Evolutionary conservation across 2,888 invertebrate genomes (phyloP).

Genomic region (Troides helena): DNA sequence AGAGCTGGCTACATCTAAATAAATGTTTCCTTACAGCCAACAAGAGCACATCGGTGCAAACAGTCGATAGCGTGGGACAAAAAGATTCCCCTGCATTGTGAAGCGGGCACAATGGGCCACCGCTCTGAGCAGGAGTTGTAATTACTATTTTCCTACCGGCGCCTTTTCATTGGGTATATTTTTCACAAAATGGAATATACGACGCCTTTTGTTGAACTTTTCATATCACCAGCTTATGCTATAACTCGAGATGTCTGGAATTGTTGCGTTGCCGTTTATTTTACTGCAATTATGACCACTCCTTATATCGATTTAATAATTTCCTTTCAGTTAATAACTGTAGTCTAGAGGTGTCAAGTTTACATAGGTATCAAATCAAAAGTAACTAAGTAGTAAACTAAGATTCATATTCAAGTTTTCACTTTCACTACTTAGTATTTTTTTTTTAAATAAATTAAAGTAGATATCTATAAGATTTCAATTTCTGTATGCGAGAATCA

Average conservation of each 20-base stretch:
- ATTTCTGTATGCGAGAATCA: too few species aligned
- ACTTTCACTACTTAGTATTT: too few species aligned
- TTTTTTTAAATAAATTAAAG: too few species aligned
- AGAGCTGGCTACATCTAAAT: constrained; percentile 49
- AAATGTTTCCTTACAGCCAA: constrained; percentile 44
- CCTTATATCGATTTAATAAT: constrained; percentile 4
- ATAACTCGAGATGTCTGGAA: constrained; percentile 8
- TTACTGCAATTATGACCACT: not conserved
- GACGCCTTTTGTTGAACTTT: constrained; percentile 53
- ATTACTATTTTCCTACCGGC: constrained; percentile 77
- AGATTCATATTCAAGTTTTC: not conserved
- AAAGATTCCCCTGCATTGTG: constrained; percentile 77
- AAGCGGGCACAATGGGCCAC: constrained; percentile 62
- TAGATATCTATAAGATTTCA: too few species aligned
- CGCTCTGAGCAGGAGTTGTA: constrained; percentile 68
- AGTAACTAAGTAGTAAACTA: not conserved
- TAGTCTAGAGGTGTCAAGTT: not conserved
- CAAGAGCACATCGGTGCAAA: constrained; percentile 66
- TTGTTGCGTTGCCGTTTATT: not conserved
- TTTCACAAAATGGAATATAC: constrained; percentile 71
- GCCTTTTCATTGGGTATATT: constrained; percentile 71
- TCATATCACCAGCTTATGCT: constrained; percentile 49
- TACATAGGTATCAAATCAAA: not conserved
- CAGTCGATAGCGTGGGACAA: constrained; percentile 74
- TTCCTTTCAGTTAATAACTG: not conserved